Base-by-base conservation (phyloP, 2,888 invertebrate genomes). In the Lydus trimaculatus region DNA sequence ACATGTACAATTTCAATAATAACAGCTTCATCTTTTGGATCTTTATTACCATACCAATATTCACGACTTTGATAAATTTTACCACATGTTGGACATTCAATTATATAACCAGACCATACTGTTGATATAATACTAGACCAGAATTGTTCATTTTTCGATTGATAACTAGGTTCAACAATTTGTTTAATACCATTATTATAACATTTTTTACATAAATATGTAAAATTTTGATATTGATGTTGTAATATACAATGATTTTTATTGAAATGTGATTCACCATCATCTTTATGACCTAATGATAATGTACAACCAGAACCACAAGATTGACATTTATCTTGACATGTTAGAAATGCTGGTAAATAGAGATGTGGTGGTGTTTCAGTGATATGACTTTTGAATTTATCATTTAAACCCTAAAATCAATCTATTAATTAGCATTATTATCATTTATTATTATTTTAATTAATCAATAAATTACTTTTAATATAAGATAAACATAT, bases 21-120 rank as follows among this genome's bases (percentile, higher is more conserved):
- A 15, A 93, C 91, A 13, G 90, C 91, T 31, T 87, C 84, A 71
- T 91, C 90, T 81, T 92, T 92, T 0, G 93, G 92, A 70, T 90
- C 88, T 75, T 90, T 90, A 79, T 94, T 94, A 6, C 93, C 94
- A 81, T 91, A 94, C 94, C 94, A 95, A 82, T 91, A 91, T 80
- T 94, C 91, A 28, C 94, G 87, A 76, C 92, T 92, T 58, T 92
- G 87, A 78, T 88, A 90, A 71, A 92, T 91, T 73, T 91, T 89
- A 0, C 92, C 92, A 84, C 92, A 94, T 76, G 89, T 88, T 15
- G 89, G 89, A 84, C 94, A 95, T 79, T 93, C 92, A 68, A 94
- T 89, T 0, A 92, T 89, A 79, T 91, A 92, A 79, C 94, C 94
- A 61, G 92, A 90, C 93, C 93, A 94, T 0, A 92, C 91, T 80